Evolutionary conservation across 2,113 vertebrate species (phyloP), one percentile per base, ranked within the genome.

Genomic region (Copsychus sechellarum): DNA sequence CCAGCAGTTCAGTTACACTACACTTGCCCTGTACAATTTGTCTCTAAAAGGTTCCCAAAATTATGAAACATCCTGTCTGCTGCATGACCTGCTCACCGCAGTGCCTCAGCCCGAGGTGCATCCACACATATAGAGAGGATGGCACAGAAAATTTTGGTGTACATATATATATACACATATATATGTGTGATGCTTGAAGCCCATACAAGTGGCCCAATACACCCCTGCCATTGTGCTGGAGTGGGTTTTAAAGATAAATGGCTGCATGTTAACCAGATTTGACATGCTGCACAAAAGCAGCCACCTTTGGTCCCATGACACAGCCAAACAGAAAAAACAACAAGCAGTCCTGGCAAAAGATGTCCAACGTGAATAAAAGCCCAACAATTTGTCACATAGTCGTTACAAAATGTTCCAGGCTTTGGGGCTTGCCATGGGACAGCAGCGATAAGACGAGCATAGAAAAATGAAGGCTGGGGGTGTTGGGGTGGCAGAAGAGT

Each of bases 191-290:
- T 95, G 93, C 94, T 95, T 70, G 94, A 83, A 96, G 92, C 93
- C 94, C 62, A 81, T 89, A 91, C 84, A 70, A 95, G 94, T 96
- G 96, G 95, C 96, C 97, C 91, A 95, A 92, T 86, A 95, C 96
- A 96, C 96, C 73, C 86, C 96, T 95, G 97, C 98, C 97, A 98
- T 98, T 98, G 98, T 98, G 98, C 96, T 56, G 93, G 95, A 97
- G 97, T 98, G 98, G 98, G 97, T 96, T 98, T 98, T 97, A 97
- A 98, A 98, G 98, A 98, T 98, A 99, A 99, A 99, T 98, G 98
- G 98, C 98, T 95, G 97, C 98, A 97, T 98, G 98, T 98, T 99
- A 99, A 99, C 98, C 98, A 99, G 98, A 98, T 99, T 99, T 99
- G 99, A 98, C 98, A 98, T 98, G 98, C 98, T 97, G 97, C 97